phyloP scores from a whole-genome alignment of 1,140 invertebrate species.

The Sinella curviseta region DNA sequence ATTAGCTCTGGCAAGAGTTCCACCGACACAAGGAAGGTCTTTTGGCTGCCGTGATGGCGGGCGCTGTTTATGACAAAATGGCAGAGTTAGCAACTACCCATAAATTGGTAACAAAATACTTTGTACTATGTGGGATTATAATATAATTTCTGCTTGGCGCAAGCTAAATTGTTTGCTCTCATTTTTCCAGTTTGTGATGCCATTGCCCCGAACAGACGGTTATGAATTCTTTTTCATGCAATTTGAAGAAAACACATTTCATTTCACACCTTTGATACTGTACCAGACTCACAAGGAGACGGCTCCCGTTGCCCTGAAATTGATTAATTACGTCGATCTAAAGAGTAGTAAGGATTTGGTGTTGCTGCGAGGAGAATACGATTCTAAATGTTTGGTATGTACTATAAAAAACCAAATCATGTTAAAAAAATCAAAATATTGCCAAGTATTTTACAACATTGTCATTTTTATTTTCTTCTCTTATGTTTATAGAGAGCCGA shows the following conservation, averaged over 20 bases:
- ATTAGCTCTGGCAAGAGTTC: slow-evolving; percentile 75
- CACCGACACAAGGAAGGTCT: slow-evolving; percentile 71
- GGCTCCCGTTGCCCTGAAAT: slow-evolving; percentile 81
- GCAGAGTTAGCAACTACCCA: slow-evolving; percentile 61
- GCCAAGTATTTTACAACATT: background rate
- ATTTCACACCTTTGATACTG: slow-evolving; percentile 83
- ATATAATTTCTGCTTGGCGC: slow-evolving; percentile 16
- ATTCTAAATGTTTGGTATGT: slow-evolving; percentile 71
- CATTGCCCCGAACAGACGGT: slow-evolving; percentile 76
- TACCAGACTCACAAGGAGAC: slow-evolving; percentile 89
- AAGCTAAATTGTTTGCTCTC: slow-evolving; percentile 37
- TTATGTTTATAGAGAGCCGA: slow-evolving; percentile 59
- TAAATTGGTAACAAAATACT: slow-evolving; percentile 56
- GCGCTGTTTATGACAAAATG: slow-evolving; percentile 63
- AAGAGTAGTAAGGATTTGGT: slow-evolving; percentile 74
- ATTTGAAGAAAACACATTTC: slow-evolving; percentile 70
- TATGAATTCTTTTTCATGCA: slow-evolving; percentile 87
- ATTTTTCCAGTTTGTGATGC: slow-evolving; percentile 69
- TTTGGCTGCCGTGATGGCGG: slow-evolving; percentile 70
- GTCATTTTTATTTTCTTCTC: slow-evolving; percentile 8
- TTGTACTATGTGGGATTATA: slow-evolving; percentile 15
- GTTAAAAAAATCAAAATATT: background rate
- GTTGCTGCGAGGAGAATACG: slow-evolving; percentile 84
- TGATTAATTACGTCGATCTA: slow-evolving; percentile 80
- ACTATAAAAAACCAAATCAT: background rate